phyloP scores from a whole-genome alignment of 37 sponge, comb jelly and placozoan genomes.

The Cladorhizidae sp. region DNA sequence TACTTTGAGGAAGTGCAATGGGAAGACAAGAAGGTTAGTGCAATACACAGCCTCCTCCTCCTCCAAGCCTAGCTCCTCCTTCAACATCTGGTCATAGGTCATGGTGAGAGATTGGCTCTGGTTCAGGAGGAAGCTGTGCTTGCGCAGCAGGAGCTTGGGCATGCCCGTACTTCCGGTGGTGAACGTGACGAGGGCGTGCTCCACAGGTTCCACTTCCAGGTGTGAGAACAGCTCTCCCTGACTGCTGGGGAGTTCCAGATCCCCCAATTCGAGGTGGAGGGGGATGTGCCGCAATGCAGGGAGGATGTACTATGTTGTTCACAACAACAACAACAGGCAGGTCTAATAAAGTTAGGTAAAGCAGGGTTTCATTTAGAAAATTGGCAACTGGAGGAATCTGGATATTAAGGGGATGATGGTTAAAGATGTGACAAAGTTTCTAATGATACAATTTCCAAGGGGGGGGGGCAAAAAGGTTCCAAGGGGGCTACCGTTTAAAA shows the following conservation, averaged over 20 bases:
- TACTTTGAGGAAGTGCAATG: constrained; percentile 58
- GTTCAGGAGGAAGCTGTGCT: constrained; percentile 54
- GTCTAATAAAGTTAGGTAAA: too few relatives aligned
- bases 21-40: constrained; percentile 60
- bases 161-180: constrained; percentile 74
- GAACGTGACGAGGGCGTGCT: constrained; percentile 65
- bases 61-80: constrained; percentile 29
- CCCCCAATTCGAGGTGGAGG: constrained; percentile 29
- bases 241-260: constrained; percentile 6
- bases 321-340: not conserved
- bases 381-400: too few relatives aligned
- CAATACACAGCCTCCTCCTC: constrained; percentile 42
- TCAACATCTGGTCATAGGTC: constrained; percentile 19
- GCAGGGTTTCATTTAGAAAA: too few relatives aligned
- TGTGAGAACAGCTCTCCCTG: constrained; percentile 35
- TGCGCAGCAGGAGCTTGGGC: constrained; percentile 61
- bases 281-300: constrained; percentile 49
- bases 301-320: constrained; percentile 31
- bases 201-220: constrained; percentile 23
- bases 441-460: too few relatives aligned
- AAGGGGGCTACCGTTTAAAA: too few relatives aligned
- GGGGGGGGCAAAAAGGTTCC: too few relatives aligned
- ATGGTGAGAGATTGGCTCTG: constrained; percentile 45
- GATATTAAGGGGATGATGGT: too few relatives aligned
- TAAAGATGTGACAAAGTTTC: too few relatives aligned